Percentiles rank a stretch among this genome's conserved stretches.
Evolutionary conservation across 2,888 invertebrate species (phyloP).

Genomic region (Argynnis bischoffii): DNA sequence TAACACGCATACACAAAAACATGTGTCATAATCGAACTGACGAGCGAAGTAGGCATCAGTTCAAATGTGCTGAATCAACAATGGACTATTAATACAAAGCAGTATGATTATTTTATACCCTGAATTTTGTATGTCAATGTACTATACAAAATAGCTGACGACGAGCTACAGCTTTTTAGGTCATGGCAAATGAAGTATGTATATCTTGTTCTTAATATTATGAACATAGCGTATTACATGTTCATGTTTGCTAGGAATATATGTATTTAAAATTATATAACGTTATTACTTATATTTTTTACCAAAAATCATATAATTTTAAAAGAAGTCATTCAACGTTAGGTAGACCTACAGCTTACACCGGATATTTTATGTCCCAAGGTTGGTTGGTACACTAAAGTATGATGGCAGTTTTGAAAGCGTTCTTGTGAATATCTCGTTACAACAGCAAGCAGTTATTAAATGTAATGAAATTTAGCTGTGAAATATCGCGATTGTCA

Average conservation of each 20-base stretch:
- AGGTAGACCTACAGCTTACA: slow-evolving; percentile 25
- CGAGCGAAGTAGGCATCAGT: slow-evolving; percentile 47
- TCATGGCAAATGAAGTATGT: no score
- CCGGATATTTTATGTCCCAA: slow-evolving; percentile 34
- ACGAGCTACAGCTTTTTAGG: not conserved
- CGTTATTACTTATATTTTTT: not conserved
- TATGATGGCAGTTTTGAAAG: slow-evolving; percentile 35
- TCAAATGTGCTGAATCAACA: slow-evolving; percentile 64
- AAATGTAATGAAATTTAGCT: slow-evolving; percentile 56
- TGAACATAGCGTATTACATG: no score
- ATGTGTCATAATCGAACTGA: slow-evolving; percentile 76
- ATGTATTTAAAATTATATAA: not conserved
- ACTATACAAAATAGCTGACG: slow-evolving; percentile 52
- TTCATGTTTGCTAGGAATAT: no score
- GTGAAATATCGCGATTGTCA: slow-evolving; percentile 63
- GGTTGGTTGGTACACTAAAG: slow-evolving; percentile 33
- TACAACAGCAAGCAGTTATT: slow-evolving; percentile 43
- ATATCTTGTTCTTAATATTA: no score
- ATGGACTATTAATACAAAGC: slow-evolving; percentile 70
- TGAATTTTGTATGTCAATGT: slow-evolving; percentile 45
- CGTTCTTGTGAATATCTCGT: slow-evolving; percentile 35
- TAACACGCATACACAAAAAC: slow-evolving; percentile 46
- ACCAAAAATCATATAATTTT: slow-evolving; percentile 19
- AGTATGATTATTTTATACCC: slow-evolving; percentile 55
- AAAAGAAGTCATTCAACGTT: slow-evolving; percentile 23